Base-by-base conservation (phyloP, 2,888 invertebrate genomes). In the Drosophila testacea region DNA sequence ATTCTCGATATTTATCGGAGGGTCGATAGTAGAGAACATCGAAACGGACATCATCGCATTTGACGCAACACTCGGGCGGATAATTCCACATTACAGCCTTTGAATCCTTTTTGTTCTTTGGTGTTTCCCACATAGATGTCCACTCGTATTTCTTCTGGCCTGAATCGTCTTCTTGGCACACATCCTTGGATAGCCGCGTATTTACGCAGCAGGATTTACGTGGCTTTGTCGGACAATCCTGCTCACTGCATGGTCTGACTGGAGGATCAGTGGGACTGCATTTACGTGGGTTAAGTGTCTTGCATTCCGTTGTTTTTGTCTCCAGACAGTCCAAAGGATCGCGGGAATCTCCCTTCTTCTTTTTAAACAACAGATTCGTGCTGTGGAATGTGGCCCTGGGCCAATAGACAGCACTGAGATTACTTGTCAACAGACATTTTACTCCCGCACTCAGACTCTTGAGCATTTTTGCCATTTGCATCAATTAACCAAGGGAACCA, bases 1-100 rank as follows among this genome's bases (percentile, higher is more conserved):
- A 83, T 2, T 38, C 4, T 0, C 73, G 67, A 6, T 38, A 46
- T 27, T 83, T 83, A 42, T 71, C 41, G 1, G 84, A 77, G 1
- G 84, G 86, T 0, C 57, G 63, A 47, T 84, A 84, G 30, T 73
- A 88, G 6, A 85, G 11, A 2, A 76, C 57, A 57, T 84, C 84
- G 46, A 84, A 84, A 1, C 81, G 86, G 0, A 4, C 4, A 16
- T 66, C 16, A 4, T 61, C 38, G 42, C 82, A 81, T 4, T 11
- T 9, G 0, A 61, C 48, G 0, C 69, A 85, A 13, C 88, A 88
- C 32, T 77, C 68, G 4, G 59, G 57, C 0, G 73, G 73, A 59
- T 28, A 77, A 13, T 47, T 27, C 69, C 46, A 69, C 11, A 61
- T 22, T 0, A 22, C 0, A 0, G 4, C 0, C 6, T 16, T 7